phyloP scores from a whole-genome alignment of 2,888 invertebrate genomes.

The Dasypolia templi region DNA sequence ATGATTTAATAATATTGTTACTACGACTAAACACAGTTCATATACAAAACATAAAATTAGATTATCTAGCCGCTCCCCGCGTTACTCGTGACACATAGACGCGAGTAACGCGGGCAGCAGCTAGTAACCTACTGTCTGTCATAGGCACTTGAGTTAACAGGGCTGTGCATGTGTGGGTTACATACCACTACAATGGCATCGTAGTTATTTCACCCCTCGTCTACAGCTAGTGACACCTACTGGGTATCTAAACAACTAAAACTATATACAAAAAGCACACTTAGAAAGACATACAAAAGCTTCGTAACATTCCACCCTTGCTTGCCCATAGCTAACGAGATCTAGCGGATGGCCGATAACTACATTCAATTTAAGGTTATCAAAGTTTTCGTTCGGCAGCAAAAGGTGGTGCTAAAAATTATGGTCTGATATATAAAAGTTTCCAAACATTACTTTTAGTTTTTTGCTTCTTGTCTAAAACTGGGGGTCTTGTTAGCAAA shows the following conservation, averaged over 20 bases:
- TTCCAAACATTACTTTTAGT: not conserved
- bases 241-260: not conserved
- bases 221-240: slow-evolving; percentile 24
- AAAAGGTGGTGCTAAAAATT: slow-evolving; percentile 24
- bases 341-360: slow-evolving; percentile 17
- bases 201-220: not conserved
- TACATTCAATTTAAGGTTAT: not conserved
- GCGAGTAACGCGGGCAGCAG: too few species aligned
- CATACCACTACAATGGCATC: too few species aligned
- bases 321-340: not conserved
- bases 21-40: too few species aligned
- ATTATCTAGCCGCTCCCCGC: too few species aligned
- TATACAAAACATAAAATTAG: too few species aligned
- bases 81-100: too few species aligned
- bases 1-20: too few species aligned
- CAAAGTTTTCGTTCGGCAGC: not conserved
- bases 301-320: not conserved
- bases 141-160: too few species aligned
- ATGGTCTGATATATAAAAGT: too few species aligned
- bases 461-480: not conserved
- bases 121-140: too few species aligned
- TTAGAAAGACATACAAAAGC: not conserved
- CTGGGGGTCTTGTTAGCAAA: not conserved
- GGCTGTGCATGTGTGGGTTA: too few species aligned
- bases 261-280: not conserved